Conservation (phyloP, 2,888 invertebrate species). For the Dascillus cervinus region DNA sequence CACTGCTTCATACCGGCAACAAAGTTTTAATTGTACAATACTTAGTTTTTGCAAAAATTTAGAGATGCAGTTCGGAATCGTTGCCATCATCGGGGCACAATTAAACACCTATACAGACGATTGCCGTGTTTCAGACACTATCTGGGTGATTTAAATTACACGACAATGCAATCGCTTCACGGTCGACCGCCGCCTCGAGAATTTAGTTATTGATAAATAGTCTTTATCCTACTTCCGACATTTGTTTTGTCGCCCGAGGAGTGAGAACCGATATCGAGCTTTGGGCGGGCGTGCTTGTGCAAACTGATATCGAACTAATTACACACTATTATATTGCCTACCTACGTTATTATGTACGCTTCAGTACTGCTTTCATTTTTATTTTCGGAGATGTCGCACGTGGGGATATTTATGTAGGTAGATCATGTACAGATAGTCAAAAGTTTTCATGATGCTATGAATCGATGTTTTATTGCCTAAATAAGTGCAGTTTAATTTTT, state of each 20-base stretch:
- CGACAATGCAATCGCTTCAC: slow-evolving; percentile 28
- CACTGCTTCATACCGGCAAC: too few species aligned
- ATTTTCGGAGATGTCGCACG: too few species aligned
- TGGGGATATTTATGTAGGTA: too few species aligned
- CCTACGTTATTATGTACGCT: slow-evolving; percentile 25
- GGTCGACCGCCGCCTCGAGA: slow-evolving; percentile 28
- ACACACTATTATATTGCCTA: slow-evolving; percentile 28
- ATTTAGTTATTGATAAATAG: slow-evolving; percentile 34
- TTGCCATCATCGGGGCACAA: too few species aligned
- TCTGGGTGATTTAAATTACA: slow-evolving; percentile 31
- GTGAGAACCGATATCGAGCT: slow-evolving; percentile 18
- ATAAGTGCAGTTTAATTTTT: too few species aligned
- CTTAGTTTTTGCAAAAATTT: too few species aligned
- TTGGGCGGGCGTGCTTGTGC: slow-evolving; percentile 17
- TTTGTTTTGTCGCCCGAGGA: slow-evolving; percentile 29
- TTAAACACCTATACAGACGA: slow-evolving; percentile 8
- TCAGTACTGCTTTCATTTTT: slow-evolving; percentile 19
- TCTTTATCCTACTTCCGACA: slow-evolving; percentile 31
- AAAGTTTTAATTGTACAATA: too few species aligned
- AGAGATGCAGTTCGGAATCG: too few species aligned
- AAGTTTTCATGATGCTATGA: too few species aligned
- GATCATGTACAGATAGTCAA: too few species aligned
- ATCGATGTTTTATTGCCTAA: too few species aligned
- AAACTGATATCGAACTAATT: slow-evolving; percentile 28
- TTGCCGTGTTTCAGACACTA: slow-evolving; percentile 19